A percentile compares a stretch with the other conserved stretches of the same genome.
Evolutionary conservation across 2,888 invertebrate genomes (phyloP).

Genomic region (Eupithecia tripunctaria): DNA sequence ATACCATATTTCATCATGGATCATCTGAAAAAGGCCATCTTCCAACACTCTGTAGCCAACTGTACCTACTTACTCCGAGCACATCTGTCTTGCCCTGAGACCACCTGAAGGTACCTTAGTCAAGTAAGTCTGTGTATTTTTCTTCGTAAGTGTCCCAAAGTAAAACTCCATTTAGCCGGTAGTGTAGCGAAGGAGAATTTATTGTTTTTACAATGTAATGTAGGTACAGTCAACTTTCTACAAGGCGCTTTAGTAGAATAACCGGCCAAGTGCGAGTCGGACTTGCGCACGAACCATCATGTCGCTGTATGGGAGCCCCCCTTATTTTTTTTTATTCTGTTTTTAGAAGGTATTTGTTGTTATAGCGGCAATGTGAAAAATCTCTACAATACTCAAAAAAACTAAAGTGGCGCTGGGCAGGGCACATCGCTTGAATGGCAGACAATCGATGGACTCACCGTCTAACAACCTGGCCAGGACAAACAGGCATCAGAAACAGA

Average conservation of each 20-base stretch:
- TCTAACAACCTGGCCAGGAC: too few relatives aligned
- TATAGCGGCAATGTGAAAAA: too few relatives aligned
- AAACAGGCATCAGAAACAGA: too few relatives aligned
- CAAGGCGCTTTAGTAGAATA: background rate
- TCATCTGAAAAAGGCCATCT: background rate
- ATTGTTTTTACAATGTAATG: constrained; percentile 49
- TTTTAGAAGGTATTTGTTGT: too few relatives aligned
- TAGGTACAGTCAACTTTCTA: constrained; percentile 12
- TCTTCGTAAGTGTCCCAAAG: constrained; percentile 33
- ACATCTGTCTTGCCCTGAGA: constrained; percentile 3
- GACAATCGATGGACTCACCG: too few relatives aligned
- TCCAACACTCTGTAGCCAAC: background rate
- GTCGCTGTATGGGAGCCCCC: too few relatives aligned
- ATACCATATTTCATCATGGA: background rate
- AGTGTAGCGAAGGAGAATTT: constrained; percentile 53
- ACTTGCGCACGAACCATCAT: too few relatives aligned
- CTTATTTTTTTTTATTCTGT: too few relatives aligned
- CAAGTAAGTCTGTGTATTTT: constrained; percentile 32
- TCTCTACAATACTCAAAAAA: too few relatives aligned
- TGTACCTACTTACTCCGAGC: constrained; percentile 5
- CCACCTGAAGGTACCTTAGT: constrained; percentile 18
- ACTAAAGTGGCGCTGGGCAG: too few relatives aligned
- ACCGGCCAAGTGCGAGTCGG: too few relatives aligned
- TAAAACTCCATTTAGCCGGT: constrained; percentile 24
- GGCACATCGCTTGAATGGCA: too few relatives aligned